phyloP scores from a whole-genome alignment of 1,140 invertebrate species.

The Drosophila ananassae region DNA sequence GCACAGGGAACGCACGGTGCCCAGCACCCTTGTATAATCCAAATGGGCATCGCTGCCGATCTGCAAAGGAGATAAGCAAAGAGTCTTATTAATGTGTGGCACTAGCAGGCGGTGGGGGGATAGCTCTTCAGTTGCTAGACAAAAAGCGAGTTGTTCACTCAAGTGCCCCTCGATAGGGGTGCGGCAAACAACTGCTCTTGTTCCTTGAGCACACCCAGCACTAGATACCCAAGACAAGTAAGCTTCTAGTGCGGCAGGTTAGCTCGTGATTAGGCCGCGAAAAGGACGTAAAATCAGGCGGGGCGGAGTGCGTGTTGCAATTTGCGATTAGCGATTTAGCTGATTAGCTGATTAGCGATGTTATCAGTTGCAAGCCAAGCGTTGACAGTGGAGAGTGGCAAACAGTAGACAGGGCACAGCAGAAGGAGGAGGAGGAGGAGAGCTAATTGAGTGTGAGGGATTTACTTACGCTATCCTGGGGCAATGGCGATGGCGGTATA shows the following conservation, averaged over 20 bases:
- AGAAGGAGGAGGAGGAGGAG: conserved; percentile 27
- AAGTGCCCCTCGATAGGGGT: background rate
- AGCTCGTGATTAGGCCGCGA: conserved; percentile 13
- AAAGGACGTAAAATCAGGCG: conserved; percentile 15
- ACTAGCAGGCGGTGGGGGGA: background rate
- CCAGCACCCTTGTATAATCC: conserved; percentile 85
- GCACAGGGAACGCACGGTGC: conserved; percentile 85
- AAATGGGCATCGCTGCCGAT: conserved; percentile 82
- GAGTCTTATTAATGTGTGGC: background rate
- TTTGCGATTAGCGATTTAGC: conserved; percentile 33
- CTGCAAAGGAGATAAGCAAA: conserved; percentile 37
- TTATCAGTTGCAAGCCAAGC: conserved; percentile 51
- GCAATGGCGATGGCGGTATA: conserved; percentile 73
- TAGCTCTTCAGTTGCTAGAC: background rate
- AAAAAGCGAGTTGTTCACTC: background rate
- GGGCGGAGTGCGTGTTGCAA: conserved; percentile 23
- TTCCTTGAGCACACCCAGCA: background rate
- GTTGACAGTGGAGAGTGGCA: conserved; percentile 10
- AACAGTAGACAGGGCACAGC: conserved; percentile 9
- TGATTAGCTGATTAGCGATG: conserved; percentile 2
- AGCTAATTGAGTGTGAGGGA: conserved; percentile 28
- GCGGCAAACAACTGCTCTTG: background rate
- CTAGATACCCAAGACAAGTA: conserved; percentile 6
- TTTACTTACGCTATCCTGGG: conserved; percentile 79
- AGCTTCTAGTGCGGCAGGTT: conserved; percentile 22